Evolutionary conservation across 2,797 vertebrate species (phyloP).

Genomic region (Pitangus sulphuratus): DNA sequence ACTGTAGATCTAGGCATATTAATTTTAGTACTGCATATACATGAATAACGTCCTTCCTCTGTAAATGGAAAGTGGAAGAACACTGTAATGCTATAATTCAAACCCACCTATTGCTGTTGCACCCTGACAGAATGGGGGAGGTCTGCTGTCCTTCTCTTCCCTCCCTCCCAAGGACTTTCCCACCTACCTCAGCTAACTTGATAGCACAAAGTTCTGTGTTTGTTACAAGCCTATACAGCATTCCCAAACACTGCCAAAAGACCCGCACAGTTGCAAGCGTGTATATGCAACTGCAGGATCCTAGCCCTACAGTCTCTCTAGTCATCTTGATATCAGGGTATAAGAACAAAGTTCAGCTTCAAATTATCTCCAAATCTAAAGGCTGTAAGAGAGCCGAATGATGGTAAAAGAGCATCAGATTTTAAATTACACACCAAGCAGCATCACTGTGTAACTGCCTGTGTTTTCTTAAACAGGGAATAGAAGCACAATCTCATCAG

Average conservation of each 20-base stretch:
- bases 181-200: background rate
- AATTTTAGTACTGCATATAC: background rate
- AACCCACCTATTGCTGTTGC: background rate
- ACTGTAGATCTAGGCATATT: background rate
- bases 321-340: background rate
- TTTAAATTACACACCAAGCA: background rate
- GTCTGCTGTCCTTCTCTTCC: background rate
- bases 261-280: fast-evolving
- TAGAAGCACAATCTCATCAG: background rate
- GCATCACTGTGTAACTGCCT: background rate
- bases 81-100: background rate
- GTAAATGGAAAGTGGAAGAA: background rate
- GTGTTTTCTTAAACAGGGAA: background rate
- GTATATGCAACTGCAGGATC: background rate
- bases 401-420: background rate
- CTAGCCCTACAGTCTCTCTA: background rate
- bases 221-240: background rate
- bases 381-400: background rate
- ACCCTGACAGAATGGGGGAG: fast-evolving
- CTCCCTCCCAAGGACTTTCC: background rate
- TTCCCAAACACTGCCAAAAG: background rate
- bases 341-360: background rate
- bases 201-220: background rate
- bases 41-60: background rate
- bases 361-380: background rate